Percentiles rank a stretch among this genome's conserved stretches.
Conservation (phyloP, 2,113 vertebrate genomes). For the Pterocles burchelli region DNA sequence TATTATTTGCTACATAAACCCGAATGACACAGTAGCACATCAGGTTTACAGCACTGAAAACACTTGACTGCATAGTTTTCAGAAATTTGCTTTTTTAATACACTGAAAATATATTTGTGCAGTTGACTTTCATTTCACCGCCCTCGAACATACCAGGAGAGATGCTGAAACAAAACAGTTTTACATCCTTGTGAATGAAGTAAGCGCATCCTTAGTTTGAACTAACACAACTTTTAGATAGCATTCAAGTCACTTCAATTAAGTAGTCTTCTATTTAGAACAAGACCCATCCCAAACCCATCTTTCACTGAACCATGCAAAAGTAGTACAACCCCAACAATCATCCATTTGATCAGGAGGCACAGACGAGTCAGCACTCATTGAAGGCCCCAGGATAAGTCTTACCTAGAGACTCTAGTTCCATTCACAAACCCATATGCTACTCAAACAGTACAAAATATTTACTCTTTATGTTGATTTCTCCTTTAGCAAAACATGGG, state of each 20-base stretch:
- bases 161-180: neutral
- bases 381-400: neutral
- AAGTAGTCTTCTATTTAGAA: neutral
- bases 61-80: neutral
- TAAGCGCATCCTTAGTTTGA: neutral
- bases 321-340: neutral
- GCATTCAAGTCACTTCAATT: neutral
- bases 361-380: neutral
- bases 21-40: neutral
- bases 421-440: neutral
- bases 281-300: neutral
- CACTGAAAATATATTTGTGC: neutral
- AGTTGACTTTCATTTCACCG: neutral
- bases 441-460: neutral
- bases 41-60: neutral
- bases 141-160: neutral
- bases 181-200: neutral
- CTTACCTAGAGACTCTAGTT: neutral
- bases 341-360: neutral
- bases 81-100: neutral
- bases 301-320: neutral
- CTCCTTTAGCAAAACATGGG: neutral
- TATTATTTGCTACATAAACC: neutral
- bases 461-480: neutral
- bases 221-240: neutral